Base-by-base conservation (phyloP, 2,797 vertebrate species). In the Phoeniculus purpureus region DNA sequence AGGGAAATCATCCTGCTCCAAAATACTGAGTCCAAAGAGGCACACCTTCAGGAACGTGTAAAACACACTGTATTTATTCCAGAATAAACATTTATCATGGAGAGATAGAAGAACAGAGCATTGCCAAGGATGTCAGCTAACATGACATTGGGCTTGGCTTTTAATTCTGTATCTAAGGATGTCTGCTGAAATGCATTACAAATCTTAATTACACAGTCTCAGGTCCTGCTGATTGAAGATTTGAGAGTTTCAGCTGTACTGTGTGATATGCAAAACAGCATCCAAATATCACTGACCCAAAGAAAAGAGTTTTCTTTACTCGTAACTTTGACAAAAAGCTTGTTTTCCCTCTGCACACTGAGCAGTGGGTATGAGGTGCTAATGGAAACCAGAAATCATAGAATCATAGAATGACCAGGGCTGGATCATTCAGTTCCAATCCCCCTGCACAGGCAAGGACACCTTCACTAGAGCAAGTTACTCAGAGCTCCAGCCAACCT, bases 301-400 rank as follows among this genome's bases (percentile, higher is more conserved):
- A 81, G 51, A 75, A 85, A 85, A 34, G 14, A 6, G 50, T 3
- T 5, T 58, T 22, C 40, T 68, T 78, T 37, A 72, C 32, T 65
- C 61, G 14, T 15, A 25, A 51, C 48, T 72, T 81, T 10, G 32
- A 79, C 79, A 16, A 79, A 74, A 89, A 76, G 19, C 48, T 47
- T 65, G 16, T 4, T 88, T 55, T 75, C 8, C 27, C 16, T 62
- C 45, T 1, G 1, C 3, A 4, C 1, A 1, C 13, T 62, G 4
- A 40, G 32, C 2, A n/a, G 6, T 20, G 7, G 10, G 23, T 55
- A 17, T 47, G 37, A 91, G 40, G 50, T 71, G 10, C 45, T 12
- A 43, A 8, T 8, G n/a, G 52, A 93, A 71, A 81, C 14, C 40
- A 77, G 47, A 89, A 37, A 37, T 37, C 37, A 37, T 37, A 9